These are phyloP conservation scores for Lypha dubia DNA, from an alignment of 2,888 invertebrate genomes.

Conservation along the genomic window DNA sequence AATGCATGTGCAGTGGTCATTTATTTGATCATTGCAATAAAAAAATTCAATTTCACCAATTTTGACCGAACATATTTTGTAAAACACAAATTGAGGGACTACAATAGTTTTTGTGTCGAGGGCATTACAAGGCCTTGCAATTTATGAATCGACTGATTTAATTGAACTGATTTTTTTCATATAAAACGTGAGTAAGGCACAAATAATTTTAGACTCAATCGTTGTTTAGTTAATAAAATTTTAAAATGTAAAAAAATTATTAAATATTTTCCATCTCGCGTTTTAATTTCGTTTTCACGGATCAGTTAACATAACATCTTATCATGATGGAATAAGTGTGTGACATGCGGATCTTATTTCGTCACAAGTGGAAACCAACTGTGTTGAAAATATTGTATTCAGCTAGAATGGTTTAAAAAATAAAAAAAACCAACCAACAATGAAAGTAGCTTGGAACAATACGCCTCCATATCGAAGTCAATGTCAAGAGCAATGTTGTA, in stretches of 20 bases:
- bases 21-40: no score
- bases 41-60: no score
- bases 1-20: no score
- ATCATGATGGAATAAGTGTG: neutral
- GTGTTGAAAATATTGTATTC: slow-evolving; percentile 1
- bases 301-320: slow-evolving; percentile 31
- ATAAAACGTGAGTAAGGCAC: no score
- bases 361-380: neutral
- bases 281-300: slow-evolving; percentile 7
- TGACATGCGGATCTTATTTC: slow-evolving; percentile 4
- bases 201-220: no score
- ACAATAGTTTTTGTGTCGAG: no score
- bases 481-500: slow-evolving; percentile 54
- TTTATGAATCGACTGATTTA: no score
- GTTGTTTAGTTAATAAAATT: no score
- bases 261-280: slow-evolving; percentile 28
- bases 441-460: neutral
- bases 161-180: no score
- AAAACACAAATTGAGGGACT: no score
- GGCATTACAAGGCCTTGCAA: no score
- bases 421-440: neutral
- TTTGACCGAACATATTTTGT: no score
- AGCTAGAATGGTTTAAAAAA: slow-evolving; percentile 8
- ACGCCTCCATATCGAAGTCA: neutral
- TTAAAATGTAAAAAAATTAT: neutral